These are phyloP conservation scores for Characodon lateralis DNA, from an alignment of 2,797 vertebrate genomes.

Conservation along the genomic window DNA sequence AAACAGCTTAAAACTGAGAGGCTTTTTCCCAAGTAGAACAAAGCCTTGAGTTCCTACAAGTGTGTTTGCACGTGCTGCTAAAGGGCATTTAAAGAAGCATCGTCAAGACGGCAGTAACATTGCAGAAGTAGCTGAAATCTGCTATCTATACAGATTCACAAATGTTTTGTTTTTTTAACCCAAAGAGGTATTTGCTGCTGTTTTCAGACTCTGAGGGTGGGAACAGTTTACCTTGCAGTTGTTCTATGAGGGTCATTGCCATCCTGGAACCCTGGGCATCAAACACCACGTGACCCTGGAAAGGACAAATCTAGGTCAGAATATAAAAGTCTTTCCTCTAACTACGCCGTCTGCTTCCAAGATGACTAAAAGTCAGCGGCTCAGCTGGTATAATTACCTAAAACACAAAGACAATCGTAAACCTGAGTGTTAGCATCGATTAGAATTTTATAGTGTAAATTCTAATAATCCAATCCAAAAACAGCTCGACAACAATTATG, in stretches of 20 bases:
- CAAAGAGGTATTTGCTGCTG: constrained; percentile 33
- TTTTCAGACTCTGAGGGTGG: neutral
- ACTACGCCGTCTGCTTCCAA: neutral
- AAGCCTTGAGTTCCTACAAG: constrained; percentile 49
- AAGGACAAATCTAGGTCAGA: neutral
- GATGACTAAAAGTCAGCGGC: neutral
- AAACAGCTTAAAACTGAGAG: constrained; percentile 54
- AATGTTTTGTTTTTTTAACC: constrained; percentile 5
- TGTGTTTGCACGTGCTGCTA: constrained; percentile 34
- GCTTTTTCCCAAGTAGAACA: constrained; percentile 65
- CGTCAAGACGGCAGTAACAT: constrained; percentile 2
- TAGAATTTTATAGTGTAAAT: neutral
- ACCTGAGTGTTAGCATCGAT: neutral
- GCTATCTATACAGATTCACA: constrained; percentile 27
- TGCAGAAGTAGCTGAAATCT: constrained; percentile 11
- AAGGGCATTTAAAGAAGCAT: constrained; percentile 32
- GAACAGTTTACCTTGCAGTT: constrained; percentile 86
- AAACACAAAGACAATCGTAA: neutral
- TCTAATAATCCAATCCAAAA: neutral
- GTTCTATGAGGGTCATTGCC: constrained; percentile 97
- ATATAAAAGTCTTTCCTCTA: neutral
- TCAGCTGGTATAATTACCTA: no score
- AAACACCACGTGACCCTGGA: constrained; percentile 94
- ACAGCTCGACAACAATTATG: no score
- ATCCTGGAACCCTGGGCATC: constrained; percentile 97